Conservation (phyloP, 2,113 vertebrate genomes). For the Heterochromis multidens region DNA sequence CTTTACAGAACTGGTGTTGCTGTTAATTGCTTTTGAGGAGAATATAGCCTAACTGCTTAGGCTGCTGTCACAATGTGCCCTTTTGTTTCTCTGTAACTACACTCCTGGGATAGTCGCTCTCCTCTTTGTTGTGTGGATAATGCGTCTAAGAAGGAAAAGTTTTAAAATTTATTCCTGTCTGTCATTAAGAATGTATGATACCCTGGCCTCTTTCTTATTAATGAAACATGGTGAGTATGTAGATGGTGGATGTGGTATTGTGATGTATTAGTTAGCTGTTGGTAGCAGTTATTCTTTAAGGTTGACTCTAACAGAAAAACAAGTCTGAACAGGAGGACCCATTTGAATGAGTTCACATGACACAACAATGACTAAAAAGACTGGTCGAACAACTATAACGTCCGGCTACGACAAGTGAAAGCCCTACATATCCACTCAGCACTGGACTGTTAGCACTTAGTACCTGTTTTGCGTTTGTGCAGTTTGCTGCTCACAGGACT, state of each 20-base stretch:
- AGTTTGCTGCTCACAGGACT: not conserved
- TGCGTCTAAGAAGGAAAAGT: conserved; percentile 12
- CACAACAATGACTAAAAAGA: not conserved
- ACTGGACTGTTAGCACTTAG: not conserved
- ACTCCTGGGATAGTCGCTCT: not conserved
- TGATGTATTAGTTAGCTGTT: not conserved
- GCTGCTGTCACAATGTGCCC: not conserved
- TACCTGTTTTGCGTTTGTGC: not conserved
- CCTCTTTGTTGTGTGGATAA: conserved; percentile 11
- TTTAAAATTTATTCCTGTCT: conserved; percentile 7
- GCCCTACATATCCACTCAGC: not conserved
- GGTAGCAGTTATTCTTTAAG: not conserved
- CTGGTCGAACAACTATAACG: not conserved
- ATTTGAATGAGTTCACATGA: conserved; percentile 1
- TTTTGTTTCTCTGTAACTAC: not conserved
- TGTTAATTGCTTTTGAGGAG: not conserved
- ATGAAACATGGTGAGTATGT: conserved; percentile 28
- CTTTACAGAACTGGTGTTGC: not conserved
- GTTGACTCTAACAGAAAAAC: not conserved
- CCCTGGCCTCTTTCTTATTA: conserved; percentile 3
- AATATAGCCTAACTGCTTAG: not conserved
- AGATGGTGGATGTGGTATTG: conserved; percentile 6
- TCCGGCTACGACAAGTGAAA: not conserved
- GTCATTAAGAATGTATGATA: conserved; percentile 51
- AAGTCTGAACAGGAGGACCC: conserved; percentile 10